Base-by-base conservation (phyloP, 2,797 vertebrate genomes). In the Mergus octosetaceus region DNA sequence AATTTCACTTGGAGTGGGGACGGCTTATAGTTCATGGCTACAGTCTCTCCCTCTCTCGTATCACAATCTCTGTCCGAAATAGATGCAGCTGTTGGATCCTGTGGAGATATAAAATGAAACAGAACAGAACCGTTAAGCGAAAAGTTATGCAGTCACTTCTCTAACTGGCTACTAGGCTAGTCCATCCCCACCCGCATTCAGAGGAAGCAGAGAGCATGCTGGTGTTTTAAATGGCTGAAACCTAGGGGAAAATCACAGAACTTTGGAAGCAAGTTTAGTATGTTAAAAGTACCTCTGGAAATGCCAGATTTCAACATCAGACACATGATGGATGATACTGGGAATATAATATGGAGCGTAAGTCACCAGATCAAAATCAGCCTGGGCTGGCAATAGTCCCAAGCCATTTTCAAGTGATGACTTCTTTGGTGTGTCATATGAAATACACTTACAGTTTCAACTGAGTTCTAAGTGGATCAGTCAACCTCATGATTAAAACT, bases 1-100 rank as follows among this genome's bases (percentile, higher is more conserved):
- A 99, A 98, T 97, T 99, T 99, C 96, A 99, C 99, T 97, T 99
- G 99, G 91, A 99, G 98, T 4, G 99, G 99, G 56, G 99, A 99
- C 32, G 99, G 99, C 97, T 99, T 99, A 98, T 99, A 99, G 98
- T 99, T 99, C 98, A 99, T 98, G 96, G 99, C 98, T 98, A 99
- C 98, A 39, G 98, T 98, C 98, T 99, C 99, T 70, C 98, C 98
- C 97, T 99, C 99, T 96, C 99, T 98, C 0, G 98, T 97, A 75
- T 99, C 99, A 45, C 98, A 97, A 95, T 99, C 98, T 71, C 97
- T 97, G 95, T 99, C 99, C 56, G 98, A 98, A 96, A 98, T 98
- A 64, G 99, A 98, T 43, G 99, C 98, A 16, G 98, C 98, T 41
- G 98, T 98, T 91, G 99, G 99, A 95, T 99, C 99, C 99, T 99